Percentiles rank a stretch among this genome's conserved stretches.
Conservation (phyloP, 2,797 vertebrate genomes). For the Carcharodon carcharias region DNA sequence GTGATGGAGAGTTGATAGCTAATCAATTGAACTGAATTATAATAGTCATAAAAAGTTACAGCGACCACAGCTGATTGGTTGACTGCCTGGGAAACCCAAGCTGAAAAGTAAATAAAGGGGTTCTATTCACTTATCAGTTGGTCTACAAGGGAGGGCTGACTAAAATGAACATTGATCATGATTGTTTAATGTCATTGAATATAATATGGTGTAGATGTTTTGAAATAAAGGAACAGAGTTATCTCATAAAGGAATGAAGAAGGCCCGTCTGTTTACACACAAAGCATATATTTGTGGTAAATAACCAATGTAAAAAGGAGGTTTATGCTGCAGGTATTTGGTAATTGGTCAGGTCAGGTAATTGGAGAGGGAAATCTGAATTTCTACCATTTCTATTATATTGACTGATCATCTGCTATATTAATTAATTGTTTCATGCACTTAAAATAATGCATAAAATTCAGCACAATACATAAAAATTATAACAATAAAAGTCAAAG, state of each 20-base stretch:
- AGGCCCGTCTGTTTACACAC: not conserved
- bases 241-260: not conserved
- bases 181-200: not conserved
- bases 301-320: not conserved
- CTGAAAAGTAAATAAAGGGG: not conserved
- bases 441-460: too few relatives aligned
- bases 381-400: not conserved
- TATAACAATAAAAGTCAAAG: too few relatives aligned
- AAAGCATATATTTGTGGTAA: not conserved
- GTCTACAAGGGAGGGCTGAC: too few relatives aligned
- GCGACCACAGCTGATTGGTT: not conserved
- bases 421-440: not conserved
- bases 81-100: not conserved
- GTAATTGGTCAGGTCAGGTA: too few relatives aligned
- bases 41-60: not conserved
- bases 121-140: not conserved
- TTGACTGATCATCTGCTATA: not conserved
- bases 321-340: not conserved
- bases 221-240: not conserved
- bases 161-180: not conserved
- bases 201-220: not conserved
- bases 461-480: too few relatives aligned
- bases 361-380: not conserved
- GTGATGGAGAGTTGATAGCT: not conserved
- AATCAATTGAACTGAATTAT: not conserved